Evolutionary conservation across 1,140 invertebrate genomes (phyloP).

Genomic region (Caenorhabditis brenneri): DNA sequence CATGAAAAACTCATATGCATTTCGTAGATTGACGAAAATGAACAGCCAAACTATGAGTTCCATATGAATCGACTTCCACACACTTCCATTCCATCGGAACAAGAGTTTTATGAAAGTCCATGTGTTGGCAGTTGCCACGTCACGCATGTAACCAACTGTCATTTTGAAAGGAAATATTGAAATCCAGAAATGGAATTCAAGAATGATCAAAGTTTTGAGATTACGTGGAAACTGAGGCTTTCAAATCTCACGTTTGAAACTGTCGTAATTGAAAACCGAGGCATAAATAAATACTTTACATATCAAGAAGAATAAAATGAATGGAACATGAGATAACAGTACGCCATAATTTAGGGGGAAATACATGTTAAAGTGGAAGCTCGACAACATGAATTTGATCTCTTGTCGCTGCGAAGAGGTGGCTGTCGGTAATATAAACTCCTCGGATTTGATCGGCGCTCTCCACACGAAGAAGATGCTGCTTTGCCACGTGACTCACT

Average conservation of each 20-base stretch:
- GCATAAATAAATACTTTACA: no score
- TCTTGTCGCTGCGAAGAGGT: not conserved
- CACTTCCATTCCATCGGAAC: constrained; percentile 54
- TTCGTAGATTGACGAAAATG: not conserved
- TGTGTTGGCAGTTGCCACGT: constrained; percentile 49
- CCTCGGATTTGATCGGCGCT: not conserved
- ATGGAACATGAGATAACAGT: no score
- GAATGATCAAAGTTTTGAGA: no score
- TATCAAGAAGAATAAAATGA: no score
- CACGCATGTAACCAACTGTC: constrained; percentile 54
- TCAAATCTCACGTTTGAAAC: no score
- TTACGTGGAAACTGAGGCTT: no score
- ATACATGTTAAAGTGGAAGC: not conserved
- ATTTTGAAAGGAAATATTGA: constrained; percentile 2
- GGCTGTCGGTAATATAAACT: not conserved
- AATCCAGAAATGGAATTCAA: no score
- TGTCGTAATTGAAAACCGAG: no score
- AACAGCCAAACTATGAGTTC: constrained; percentile 45
- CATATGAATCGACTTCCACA: constrained; percentile 53
- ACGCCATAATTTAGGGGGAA: not conserved
- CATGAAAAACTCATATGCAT: not conserved
- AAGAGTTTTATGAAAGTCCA: constrained; percentile 50
- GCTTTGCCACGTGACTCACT: constrained; percentile 4
- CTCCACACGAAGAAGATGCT: not conserved
- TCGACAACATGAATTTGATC: not conserved